Conservation (phyloP, 35 echinoderm and acorn worm genomes). For the Lytechinus variegatus region DNA sequence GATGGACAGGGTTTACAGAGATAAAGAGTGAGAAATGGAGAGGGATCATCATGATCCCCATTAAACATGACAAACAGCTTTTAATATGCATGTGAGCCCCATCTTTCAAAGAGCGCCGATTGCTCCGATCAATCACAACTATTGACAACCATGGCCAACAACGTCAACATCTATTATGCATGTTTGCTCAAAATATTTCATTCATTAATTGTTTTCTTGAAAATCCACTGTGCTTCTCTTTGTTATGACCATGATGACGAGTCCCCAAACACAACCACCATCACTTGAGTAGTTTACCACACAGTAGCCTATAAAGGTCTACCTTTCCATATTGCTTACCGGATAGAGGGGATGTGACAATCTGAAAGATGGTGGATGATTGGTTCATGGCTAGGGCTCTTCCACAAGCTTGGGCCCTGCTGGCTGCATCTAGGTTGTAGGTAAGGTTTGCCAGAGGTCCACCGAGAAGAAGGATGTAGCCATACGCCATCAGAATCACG, state of each 20-base stretch:
- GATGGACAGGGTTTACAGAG: too few relatives aligned
- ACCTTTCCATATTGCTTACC: slow-evolving; percentile 29
- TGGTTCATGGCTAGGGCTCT: slow-evolving; percentile 86
- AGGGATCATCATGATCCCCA: background rate
- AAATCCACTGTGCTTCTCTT: too few relatives aligned
- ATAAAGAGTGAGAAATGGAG: background rate
- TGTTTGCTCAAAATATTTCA: too few relatives aligned
- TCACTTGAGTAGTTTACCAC: background rate
- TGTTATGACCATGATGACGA: too few relatives aligned
- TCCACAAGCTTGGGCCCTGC: slow-evolving; percentile 78
- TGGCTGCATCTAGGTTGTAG: slow-evolving; percentile 87
- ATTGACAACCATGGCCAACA: too few relatives aligned
- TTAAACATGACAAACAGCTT: too few relatives aligned
- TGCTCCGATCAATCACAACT: too few relatives aligned
- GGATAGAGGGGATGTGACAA: slow-evolving; percentile 83
- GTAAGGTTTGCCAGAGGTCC: slow-evolving; percentile 88
- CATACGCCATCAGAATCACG: slow-evolving; percentile 87
- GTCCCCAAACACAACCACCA: too few relatives aligned
- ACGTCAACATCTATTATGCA: too few relatives aligned
- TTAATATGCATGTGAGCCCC: too few relatives aligned
- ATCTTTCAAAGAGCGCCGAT: too few relatives aligned
- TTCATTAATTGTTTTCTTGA: too few relatives aligned
- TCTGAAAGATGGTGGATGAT: slow-evolving; percentile 69
- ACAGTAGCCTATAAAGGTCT: background rate
- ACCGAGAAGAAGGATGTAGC: slow-evolving; percentile 75